A percentile compares a stretch with the other conserved stretches of the same genome.
Evolutionary conservation across 2,113 vertebrate genomes (phyloP).

Genomic region (Gadus chalcogrammus): DNA sequence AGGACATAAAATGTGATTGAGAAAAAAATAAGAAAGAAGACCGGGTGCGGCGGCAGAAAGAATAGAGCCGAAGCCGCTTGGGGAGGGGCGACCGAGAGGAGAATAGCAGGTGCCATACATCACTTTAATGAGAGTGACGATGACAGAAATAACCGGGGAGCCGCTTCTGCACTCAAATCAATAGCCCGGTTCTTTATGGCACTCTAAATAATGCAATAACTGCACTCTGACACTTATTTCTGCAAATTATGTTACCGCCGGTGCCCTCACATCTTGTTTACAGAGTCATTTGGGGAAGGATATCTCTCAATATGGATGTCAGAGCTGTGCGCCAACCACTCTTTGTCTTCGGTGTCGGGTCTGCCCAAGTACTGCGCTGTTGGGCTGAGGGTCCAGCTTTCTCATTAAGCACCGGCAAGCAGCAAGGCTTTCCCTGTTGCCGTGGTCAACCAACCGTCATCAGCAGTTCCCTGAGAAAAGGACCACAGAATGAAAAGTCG

Average conservation of each 20-base stretch:
- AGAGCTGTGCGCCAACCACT: slow-evolving; percentile 24
- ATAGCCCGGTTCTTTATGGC: slow-evolving; percentile 67
- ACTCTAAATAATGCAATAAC: slow-evolving; percentile 73
- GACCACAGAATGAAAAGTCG: no score
- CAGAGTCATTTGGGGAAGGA: slow-evolving; percentile 54
- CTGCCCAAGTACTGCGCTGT: slow-evolving; percentile 3
- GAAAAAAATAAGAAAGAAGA: no score
- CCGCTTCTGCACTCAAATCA: slow-evolving; percentile 70
- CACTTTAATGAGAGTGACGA: slow-evolving; percentile 71
- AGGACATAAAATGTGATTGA: no score
- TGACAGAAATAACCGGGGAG: slow-evolving; percentile 71
- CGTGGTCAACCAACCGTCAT: no score
- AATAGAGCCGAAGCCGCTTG: not conserved
- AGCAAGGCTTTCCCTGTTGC: not conserved
- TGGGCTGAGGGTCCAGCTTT: not conserved
- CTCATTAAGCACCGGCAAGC: slow-evolving; percentile 16
- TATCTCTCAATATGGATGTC: slow-evolving; percentile 50
- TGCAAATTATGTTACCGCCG: slow-evolving; percentile 53
- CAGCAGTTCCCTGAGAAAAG: no score
- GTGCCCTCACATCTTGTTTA: slow-evolving; percentile 66
- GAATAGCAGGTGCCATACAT: slow-evolving; percentile 55
- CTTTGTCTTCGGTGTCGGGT: slow-evolving; percentile 6
- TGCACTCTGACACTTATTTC: slow-evolving; percentile 67
- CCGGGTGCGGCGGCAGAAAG: slow-evolving; percentile 16
- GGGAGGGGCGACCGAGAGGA: slow-evolving; percentile 32